These are phyloP conservation scores for Laticauda colubrina DNA, from an alignment of 2,113 vertebrate species.

Conservation along the genomic window DNA sequence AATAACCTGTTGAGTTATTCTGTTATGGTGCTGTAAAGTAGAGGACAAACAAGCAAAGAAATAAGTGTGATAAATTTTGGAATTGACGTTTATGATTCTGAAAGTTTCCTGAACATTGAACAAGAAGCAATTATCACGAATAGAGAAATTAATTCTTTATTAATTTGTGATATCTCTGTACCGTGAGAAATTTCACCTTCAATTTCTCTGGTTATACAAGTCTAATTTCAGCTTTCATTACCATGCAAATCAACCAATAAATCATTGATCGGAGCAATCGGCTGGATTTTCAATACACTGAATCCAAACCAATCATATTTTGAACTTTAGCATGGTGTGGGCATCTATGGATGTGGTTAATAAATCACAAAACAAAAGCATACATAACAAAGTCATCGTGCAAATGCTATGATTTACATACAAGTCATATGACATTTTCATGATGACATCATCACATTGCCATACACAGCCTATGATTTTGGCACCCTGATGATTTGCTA, in stretches of 20 bases:
- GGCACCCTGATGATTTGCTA: not conserved
- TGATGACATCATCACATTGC: not conserved
- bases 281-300: not conserved
- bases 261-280: not conserved
- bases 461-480: not conserved
- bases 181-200: not conserved
- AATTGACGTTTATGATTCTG: not conserved
- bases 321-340: not conserved
- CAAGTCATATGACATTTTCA: not conserved
- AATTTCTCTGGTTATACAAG: not conserved
- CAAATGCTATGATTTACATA: not conserved
- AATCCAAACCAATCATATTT: not conserved
- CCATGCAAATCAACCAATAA: not conserved
- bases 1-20: not conserved
- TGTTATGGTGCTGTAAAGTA: not conserved
- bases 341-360: not conserved
- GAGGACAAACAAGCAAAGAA: not conserved
- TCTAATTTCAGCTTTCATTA: not conserved
- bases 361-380: not conserved
- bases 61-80: not conserved
- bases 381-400: not conserved
- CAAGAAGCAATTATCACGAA: not conserved
- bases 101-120: not conserved
- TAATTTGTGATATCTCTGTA: not conserved
- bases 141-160: not conserved